phyloP scores from a whole-genome alignment of 92 coral and sea anemone genomes.

The Porites lobata region DNA sequence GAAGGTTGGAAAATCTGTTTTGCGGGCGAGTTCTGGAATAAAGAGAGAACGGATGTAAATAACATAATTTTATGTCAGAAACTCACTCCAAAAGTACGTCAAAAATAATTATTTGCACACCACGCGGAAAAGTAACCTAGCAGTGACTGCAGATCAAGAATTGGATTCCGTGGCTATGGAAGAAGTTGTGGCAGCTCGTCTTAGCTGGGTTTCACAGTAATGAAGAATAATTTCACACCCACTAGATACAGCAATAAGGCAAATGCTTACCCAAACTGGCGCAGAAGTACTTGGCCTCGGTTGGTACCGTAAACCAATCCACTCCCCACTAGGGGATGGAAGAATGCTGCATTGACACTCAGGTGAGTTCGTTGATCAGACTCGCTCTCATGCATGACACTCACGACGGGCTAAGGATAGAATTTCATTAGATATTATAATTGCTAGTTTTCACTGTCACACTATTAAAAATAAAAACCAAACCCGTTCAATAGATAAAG shows the following conservation, averaged over 20 bases:
- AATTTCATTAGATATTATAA: no score
- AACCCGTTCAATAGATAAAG: no score
- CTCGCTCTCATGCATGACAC: conserved; percentile 69
- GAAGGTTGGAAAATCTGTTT: not conserved
- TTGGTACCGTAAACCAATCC: conserved; percentile 98
- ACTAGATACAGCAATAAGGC: not conserved
- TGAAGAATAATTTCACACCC: not conserved
- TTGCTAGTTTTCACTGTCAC: no score
- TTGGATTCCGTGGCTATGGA: no score
- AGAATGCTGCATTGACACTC: conserved; percentile 92
- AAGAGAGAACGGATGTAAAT: not conserved
- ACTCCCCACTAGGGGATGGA: conserved; percentile 97
- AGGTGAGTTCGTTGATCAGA: conserved; percentile 60
- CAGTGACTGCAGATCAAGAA: no score
- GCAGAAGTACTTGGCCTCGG: conserved; percentile 86
- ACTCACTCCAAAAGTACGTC: no score
- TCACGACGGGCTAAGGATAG: conserved; percentile 65
- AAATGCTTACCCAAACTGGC: conserved; percentile 46
- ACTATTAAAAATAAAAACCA: no score
- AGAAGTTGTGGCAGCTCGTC: no score
- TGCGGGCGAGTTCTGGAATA: conserved; percentile 3
- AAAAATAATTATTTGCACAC: no score
- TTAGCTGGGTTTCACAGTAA: no score
- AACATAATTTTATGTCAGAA: no score
- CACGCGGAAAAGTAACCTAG: no score